These are phyloP conservation scores for Silurus asotus DNA, from an alignment of 2,113 vertebrate species.

Conservation along the genomic window DNA sequence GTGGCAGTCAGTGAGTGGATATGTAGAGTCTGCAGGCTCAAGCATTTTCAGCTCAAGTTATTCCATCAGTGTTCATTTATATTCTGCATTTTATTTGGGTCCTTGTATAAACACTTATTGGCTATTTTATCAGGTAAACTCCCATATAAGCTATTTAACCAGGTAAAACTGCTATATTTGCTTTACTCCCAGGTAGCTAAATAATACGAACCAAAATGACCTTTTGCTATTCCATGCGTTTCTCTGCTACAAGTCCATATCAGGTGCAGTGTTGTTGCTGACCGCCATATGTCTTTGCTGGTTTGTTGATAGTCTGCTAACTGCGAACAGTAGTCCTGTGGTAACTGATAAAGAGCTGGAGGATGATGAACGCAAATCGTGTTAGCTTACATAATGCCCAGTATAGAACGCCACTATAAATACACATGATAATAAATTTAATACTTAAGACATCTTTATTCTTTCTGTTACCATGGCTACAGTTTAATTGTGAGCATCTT, in stretches of 20 bases:
- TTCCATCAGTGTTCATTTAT: not conserved
- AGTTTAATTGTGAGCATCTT: not conserved
- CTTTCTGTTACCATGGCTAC: not conserved
- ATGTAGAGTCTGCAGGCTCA: not conserved
- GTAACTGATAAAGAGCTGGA: not conserved
- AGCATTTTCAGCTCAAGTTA: not conserved
- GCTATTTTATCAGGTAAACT: not conserved
- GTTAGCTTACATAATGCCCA: not conserved
- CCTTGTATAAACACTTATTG: not conserved
- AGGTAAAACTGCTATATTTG: too few species aligned
- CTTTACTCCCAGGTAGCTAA: too few species aligned
- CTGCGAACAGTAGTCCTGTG: not conserved
- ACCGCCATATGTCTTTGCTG: too few species aligned
- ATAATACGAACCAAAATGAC: too few species aligned
- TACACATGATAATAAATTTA: not conserved
- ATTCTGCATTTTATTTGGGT: not conserved
- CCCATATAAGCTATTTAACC: not conserved
- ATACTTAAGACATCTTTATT: not conserved
- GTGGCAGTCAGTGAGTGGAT: not conserved
- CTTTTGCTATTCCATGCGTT: not conserved
- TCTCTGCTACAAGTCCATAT: not conserved
- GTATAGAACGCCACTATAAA: not conserved
- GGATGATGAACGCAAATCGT: not conserved
- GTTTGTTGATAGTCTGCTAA: not conserved
- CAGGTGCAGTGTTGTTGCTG: not conserved